Evolutionary conservation across 2,797 vertebrate species (phyloP), one percentile per base, ranked within the genome.

Genomic region (Acipenser ruthenus): DNA sequence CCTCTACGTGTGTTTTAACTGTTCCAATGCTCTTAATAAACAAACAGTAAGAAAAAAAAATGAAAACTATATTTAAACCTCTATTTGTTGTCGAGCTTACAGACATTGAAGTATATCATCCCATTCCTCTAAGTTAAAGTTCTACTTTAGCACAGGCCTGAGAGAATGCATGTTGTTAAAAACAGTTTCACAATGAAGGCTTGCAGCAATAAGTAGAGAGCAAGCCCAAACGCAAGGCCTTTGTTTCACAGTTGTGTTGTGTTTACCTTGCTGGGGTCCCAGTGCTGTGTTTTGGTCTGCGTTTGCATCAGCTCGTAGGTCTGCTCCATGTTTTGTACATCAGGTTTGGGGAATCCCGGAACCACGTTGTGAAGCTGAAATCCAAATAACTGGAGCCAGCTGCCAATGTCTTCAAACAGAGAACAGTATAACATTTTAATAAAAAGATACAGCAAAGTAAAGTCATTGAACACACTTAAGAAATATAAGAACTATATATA

Each of bases 311-410:
- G 93, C 79, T 99, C 97, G 0, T 98, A 97, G 0, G 93, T 95
- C 80, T 96, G 91, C 69, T 94, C 93, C 81, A 94, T 87, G 79
- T 86, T 87, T 82, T 93, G 89, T 74, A 95, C 85, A 62, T 96
- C 94, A 49, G 95, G 93, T 80, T 96, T 97, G 9, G 96, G 93
- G 77, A 98, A 99, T 65, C 97, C 97, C 23, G 97, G 97, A 63
- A 99, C 91, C 8, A 99, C 95, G 0, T 99, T 99, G 83, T 99
- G 96, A 75, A 99, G 81, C 82, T 97, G 95, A 84, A 99, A 98
- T 70, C 95, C 96, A 87, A 99, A 99, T 6, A 98, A 84, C 80
- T 99, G 93, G 72, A 99, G 82, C 97, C 97, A 99, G 79, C 93
- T 97, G 76, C 94, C 90, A 23, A 99, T 96, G 67, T 96, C 97